Conservation (phyloP, 1,140 invertebrate genomes). For the Drosophila busckii region DNA sequence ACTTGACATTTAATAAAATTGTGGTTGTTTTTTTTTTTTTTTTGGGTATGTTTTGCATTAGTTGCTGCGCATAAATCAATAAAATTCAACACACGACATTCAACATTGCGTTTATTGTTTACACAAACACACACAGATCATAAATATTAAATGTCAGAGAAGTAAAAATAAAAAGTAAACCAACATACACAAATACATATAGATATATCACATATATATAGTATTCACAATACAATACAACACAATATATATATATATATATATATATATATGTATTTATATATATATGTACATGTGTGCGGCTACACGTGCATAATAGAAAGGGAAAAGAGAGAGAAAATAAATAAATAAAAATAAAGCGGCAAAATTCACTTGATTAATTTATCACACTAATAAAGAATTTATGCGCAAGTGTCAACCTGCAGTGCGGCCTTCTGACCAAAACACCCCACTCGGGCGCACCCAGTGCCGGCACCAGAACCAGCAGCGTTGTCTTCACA, state of each 20-base stretch:
- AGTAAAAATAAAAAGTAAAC: slow-evolving; percentile 40
- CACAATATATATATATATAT: too few relatives aligned
- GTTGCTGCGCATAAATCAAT: slow-evolving; percentile 56
- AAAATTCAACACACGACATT: slow-evolving; percentile 60
- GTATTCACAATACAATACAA: slow-evolving; percentile 24
- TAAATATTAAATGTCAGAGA: slow-evolving; percentile 65
- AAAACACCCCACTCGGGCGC: slow-evolving; percentile 22
- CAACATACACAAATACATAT: slow-evolving; percentile 17
- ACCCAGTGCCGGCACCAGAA: too few relatives aligned
- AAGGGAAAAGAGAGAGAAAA: not conserved
- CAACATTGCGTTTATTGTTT: slow-evolving; percentile 72
- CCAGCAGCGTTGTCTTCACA: not conserved
- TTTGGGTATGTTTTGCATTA: slow-evolving; percentile 23
- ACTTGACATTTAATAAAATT: not conserved
- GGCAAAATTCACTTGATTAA: slow-evolving; percentile 67
- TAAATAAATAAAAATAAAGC: slow-evolving; percentile 7
- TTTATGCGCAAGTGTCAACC: slow-evolving; percentile 72
- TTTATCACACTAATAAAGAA: slow-evolving; percentile 76
- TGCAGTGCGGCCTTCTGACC: slow-evolving; percentile 58
- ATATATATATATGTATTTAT: too few relatives aligned
- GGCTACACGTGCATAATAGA: not conserved
- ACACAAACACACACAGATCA: slow-evolving; percentile 71
- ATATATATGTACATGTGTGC: too few relatives aligned
- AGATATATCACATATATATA: slow-evolving; percentile 4
- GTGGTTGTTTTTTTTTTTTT: slow-evolving; percentile 15